Conservation (phyloP, 2,797 vertebrate species). For the Rachycentron canadum region DNA sequence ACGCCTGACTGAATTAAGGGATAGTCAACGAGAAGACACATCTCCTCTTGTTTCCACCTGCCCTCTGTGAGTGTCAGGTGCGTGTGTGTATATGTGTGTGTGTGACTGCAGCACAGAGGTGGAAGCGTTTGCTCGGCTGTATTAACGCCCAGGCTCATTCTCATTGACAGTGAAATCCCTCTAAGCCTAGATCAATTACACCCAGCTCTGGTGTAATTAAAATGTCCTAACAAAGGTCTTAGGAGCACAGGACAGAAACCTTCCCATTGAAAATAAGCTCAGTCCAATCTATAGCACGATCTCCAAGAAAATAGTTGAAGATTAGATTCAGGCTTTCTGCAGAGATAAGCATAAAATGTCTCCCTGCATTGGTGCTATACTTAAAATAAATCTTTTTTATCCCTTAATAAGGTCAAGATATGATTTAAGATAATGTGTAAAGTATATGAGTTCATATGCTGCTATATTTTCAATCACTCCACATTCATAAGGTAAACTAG, state of each 20-base stretch:
- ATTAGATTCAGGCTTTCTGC: constrained; percentile 55
- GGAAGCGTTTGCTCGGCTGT: constrained; percentile 77
- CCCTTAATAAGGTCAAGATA: constrained; percentile 47
- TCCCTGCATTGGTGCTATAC: constrained; percentile 20
- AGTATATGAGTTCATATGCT: constrained; percentile 2
- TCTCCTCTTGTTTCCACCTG: constrained; percentile 34
- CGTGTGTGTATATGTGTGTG: constrained; percentile 27
- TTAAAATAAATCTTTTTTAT: constrained; percentile 33
- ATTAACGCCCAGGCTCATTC: constrained; percentile 81
- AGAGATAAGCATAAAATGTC: constrained; percentile 32
- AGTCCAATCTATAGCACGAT: constrained; percentile 71
- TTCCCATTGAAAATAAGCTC: constrained; percentile 73
- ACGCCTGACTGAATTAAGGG: constrained; percentile 47
- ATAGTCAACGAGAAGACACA: constrained; percentile 46
- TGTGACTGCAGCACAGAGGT: constrained; percentile 62
- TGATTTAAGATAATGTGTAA: constrained; percentile 35
- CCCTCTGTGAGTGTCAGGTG: constrained; percentile 20
- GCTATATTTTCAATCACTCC: constrained; percentile 22
- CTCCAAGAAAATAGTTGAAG: constrained; percentile 62
- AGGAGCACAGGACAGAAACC: constrained; percentile 77
- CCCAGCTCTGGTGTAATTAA: constrained; percentile 86
- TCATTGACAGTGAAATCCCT: constrained; percentile 85
- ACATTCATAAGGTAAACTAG: constrained; percentile 20
- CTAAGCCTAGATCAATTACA: constrained; percentile 87
- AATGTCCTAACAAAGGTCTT: constrained; percentile 86